Evolutionary conservation across 2,888 invertebrate species (phyloP), one percentile per base, ranked within the genome.

Genomic region (Parasteatoda lunata): DNA sequence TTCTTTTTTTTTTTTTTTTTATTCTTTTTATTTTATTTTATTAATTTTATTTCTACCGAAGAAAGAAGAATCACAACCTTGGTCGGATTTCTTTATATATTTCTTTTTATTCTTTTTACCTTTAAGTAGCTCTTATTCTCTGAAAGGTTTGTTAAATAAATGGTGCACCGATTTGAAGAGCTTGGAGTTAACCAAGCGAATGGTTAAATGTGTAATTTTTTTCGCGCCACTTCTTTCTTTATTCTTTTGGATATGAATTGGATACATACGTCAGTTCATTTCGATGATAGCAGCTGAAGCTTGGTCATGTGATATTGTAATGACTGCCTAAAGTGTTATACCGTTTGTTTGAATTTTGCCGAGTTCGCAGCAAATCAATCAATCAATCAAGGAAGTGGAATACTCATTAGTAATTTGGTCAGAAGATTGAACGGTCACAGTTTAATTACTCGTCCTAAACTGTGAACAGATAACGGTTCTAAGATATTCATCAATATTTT

Each of bases 21-120:
- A 9, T 65, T 59, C 45, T 68, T 75, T 75, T 69, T 80, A 52
- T n/a, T 80, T 66, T 52, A 71, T 75, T 15, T 71, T 65, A 52
- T 81, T 81, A 66, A 64, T 71, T 45, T 81, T 75, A 75, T 47
- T 66, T 82, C 47, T 5, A 68, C 47, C 72, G 13, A 47, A 15
- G 80, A 73, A 69, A 71, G 72, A 80, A 75, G 81, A 66, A 77
- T 48, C 77, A 77, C 59, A 59, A 59, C 70, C 76, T 76, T 69
- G 70, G n/a, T 59, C 59, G 59, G 71, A 69, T 65, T 68, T 45
- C 45, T 77, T 69, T 79, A 15, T 64, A n/a, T 78, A 49, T 47
- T 54, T 64, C n/a, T 72, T 80, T 80, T 79, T 80, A 72, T 80
- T 73, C 71, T 77, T 70, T 77, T 30, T 76, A 51, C 68, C 71